These are phyloP conservation scores for Poecilobothrus nobilitatus DNA, from an alignment of 2,888 invertebrate species.

Conservation along the genomic window DNA sequence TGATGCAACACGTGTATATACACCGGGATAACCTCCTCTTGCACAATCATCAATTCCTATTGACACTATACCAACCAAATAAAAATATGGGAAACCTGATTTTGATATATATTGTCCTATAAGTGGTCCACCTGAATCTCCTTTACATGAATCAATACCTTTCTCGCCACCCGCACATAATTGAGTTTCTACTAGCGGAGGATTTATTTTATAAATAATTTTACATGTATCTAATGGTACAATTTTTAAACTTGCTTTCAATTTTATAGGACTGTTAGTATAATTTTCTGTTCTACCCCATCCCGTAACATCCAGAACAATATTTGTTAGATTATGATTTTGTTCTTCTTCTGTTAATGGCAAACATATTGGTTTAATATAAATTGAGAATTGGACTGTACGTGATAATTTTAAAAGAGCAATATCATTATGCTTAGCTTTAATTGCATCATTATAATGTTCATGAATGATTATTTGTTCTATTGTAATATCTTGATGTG, in stretches of 20 bases:
- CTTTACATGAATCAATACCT: slow-evolving; percentile 50
- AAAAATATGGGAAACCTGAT: slow-evolving; percentile 41
- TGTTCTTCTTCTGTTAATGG: slow-evolving; percentile 36
- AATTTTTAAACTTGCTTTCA: slow-evolving; percentile 47
- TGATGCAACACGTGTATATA: slow-evolving; percentile 53
- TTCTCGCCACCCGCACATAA: slow-evolving; percentile 52
- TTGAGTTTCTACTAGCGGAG: slow-evolving; percentile 38
- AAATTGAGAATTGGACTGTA: slow-evolving; percentile 48
- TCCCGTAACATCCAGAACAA: slow-evolving; percentile 49
- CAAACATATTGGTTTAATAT: slow-evolving; percentile 52
- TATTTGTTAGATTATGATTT: slow-evolving; percentile 36
- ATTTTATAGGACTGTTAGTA: slow-evolving; percentile 48
- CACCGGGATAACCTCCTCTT: slow-evolving; percentile 51
- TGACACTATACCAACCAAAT: slow-evolving; percentile 53
- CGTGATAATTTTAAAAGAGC: slow-evolving; percentile 56
- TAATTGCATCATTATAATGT: slow-evolving; percentile 48
- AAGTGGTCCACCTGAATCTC: slow-evolving; percentile 57
- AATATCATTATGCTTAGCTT: slow-evolving; percentile 53
- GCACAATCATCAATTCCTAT: slow-evolving; percentile 55
- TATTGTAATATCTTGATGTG: slow-evolving; percentile 51
- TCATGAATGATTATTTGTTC: slow-evolving; percentile 57
- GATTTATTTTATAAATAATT: slow-evolving; percentile 45
- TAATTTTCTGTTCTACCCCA: slow-evolving; percentile 55
- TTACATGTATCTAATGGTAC: slow-evolving; percentile 46
- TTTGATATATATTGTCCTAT: slow-evolving; percentile 41